Base-by-base conservation (phyloP, 2,113 vertebrate species). In the Etheostoma spectabile region DNA sequence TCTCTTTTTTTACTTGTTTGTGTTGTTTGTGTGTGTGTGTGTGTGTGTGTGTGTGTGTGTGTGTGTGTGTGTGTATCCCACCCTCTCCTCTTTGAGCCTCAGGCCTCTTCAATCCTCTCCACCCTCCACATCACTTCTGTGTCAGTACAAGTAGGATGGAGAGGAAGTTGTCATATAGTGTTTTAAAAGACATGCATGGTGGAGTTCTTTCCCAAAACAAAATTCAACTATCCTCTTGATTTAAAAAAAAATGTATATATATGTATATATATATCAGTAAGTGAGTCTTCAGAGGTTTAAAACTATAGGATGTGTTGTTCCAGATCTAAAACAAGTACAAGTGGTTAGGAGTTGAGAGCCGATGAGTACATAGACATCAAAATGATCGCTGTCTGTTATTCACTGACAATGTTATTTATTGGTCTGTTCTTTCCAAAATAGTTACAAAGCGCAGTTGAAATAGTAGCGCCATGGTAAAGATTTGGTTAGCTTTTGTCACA, bases 81-180 rank as follows among this genome's bases (percentile, higher is more conserved):
- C 52, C 66, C 53, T 38, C 35, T 49, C 74, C 42, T 71, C 49
- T 24, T 86, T 53, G 61, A 79, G 81, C 86, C 74, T 71, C 21
- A 2, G 74, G 70, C 46, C 77, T 64, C 71, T 79, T 35, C 19
- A 45, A 45, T 35, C 35, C 57, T 49, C 57, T 64, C 67, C 74
- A 45, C 38, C 69, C 73, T 78, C 61, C 24, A 33, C 14, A 72
- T 80, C 74, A 83, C 72, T 72, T 87, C 67, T 68, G 77, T 53
- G 46, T 70, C 56, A 35, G 56, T 15, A 60, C 53, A 60, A 55
- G 70, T 7, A 67, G 15, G 24, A 49, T n/a, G 12, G 24, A 66
- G 16, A 46, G 1, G 2, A 67, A 60, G 62, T 15, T 22, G 11
- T 60, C 18, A 4, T 45, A 8, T 42, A 13, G 0, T 21, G 42